Base-by-base conservation (phyloP, 2,113 vertebrate genomes). In the Cariama cristata region DNA sequence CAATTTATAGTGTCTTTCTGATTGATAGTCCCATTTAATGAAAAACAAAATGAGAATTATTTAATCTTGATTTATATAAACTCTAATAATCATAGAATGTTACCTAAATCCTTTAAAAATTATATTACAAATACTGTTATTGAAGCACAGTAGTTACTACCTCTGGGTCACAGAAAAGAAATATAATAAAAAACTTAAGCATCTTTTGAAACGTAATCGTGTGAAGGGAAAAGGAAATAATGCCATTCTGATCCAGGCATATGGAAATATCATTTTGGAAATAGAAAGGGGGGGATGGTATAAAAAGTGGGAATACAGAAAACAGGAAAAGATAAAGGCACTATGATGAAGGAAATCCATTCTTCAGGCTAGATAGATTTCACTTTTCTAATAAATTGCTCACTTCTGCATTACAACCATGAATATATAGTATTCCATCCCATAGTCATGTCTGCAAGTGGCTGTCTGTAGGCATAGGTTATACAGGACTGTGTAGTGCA, bases 361-460 rank as follows among this genome's bases (percentile, higher is more conserved):
- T 93, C 10, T 71, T 92, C 32, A 66, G 45, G 35, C 44, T 56
- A 32, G 38, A 35, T 17, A n/a, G 18, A 28, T 35, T 69, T 28
- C 9, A 30, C 7, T 87, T 67, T 35, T 55, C 50, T 66, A 38
- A 73, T 55, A n/a, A 62, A 32, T 63, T 60, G 20, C 27, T 60
- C 12, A 6, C 9, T 60, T 95, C 14, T 71, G 35, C 12, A 22
- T 94, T 67, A 27, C 30, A 86, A 7, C 32, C 12, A 24, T 74
- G 63, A 80, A 35, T 63, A 2, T 27, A 9, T 13, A 62, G 32
- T 28, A 20, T 56, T 87, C 44, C 42, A 32, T 26, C 21, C 33
- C 23, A 17, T 19, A 59, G 49, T 38, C 3, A 1, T 0, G 0
- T 69, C 47, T 86, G 66, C 62, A 60, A 23, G 44, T 12, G 21